Base-by-base conservation (phyloP, 2,113 vertebrate species). In the Semicossyphus pulcher region DNA sequence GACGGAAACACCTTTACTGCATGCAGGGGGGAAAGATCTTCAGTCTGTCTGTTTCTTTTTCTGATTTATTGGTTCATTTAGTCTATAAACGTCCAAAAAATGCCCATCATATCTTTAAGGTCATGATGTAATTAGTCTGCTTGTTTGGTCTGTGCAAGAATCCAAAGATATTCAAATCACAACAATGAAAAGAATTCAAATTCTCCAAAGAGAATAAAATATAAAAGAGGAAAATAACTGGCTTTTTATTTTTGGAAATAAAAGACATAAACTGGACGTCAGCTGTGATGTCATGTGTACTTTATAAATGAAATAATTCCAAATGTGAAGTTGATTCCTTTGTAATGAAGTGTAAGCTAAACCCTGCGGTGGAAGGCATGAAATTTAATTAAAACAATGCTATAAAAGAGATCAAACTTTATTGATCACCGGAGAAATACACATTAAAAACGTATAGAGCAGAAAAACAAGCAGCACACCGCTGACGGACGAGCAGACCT, bases 1-100 rank as follows among this genome's bases (percentile, higher is more conserved):
- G 10, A 66, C 32, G 42, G 14, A 47, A 64, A 51, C 54, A 59
- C 37, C 47, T 44, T 44, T 10, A 42, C 53, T 37, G n/a, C n/a
- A 37, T 20, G 1, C 18, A n/a, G n/a, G n/a, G n/a, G n/a, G n/a
- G n/a, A n/a, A n/a, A n/a, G n/a, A n/a, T n/a, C n/a, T n/a, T n/a
- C n/a, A n/a, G n/a, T n/a, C n/a, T n/a, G n/a, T n/a, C n/a, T n/a
- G n/a, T n/a, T n/a, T n/a, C n/a, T n/a, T n/a, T n/a, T n/a, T n/a
- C n/a, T n/a, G n/a, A n/a, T n/a, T n/a, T n/a, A n/a, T n/a, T n/a
- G n/a, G n/a, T n/a, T n/a, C n/a, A n/a, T n/a, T n/a, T n/a, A n/a
- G n/a, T n/a, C n/a, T n/a, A n/a, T n/a, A n/a, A n/a, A n/a, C n/a
- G n/a, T n/a, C n/a, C n/a, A n/a, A n/a, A n/a, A n/a, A n/a, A n/a